Base-by-base conservation (phyloP, 2,113 vertebrate genomes). In the Trichechus manatus region DNA sequence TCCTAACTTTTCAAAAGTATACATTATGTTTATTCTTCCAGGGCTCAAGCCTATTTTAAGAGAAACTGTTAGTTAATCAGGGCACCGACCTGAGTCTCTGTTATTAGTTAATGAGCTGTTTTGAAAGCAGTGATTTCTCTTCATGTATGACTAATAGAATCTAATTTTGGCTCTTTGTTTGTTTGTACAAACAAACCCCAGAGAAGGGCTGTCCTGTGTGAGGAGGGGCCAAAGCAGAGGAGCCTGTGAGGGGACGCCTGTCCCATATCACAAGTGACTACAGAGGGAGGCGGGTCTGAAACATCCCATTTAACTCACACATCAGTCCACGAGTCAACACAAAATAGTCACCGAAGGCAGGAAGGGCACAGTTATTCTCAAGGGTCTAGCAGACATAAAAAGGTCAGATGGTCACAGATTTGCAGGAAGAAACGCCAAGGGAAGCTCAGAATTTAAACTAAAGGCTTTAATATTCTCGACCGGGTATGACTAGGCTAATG, bases 41-140 rank as follows among this genome's bases (percentile, higher is more conserved):
- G 19, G 56, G 13, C n/a, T 23, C 50, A 79, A 89, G 36, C 23
- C 39, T 64, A n/a, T 9, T 86, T 17, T 8, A 95, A 39, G 44
- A 87, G 27, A 93, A 93, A 87, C 64, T 64, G 4, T 89, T 15
- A 84, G 20, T 42, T 88, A 29, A 90, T 90, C 81, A 93, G 1
- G 1, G 11, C 19, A 83, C 33, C 47, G 1, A 80, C 85, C 9
- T 92, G 84, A 87, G 29, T 95, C 36, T 81, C n/a, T 89, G 5
- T 92, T 96, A 20, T 91, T 94, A 68, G 22, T 31, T 61, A 93
- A 14, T 75, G 39, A 92, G 9, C 13, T 93, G 9, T 63, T 92
- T 75, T 61, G 56, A 94, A 93, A 97, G 27, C 27, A 94, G 91
- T 22, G 92, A 75, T 93, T 91, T 93, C 15, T 93, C 87, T 92